A percentile compares a stretch with the other conserved stretches of the same genome.
Conservation (phyloP, 2,888 invertebrate genomes). For the Apotomis turbidana region DNA sequence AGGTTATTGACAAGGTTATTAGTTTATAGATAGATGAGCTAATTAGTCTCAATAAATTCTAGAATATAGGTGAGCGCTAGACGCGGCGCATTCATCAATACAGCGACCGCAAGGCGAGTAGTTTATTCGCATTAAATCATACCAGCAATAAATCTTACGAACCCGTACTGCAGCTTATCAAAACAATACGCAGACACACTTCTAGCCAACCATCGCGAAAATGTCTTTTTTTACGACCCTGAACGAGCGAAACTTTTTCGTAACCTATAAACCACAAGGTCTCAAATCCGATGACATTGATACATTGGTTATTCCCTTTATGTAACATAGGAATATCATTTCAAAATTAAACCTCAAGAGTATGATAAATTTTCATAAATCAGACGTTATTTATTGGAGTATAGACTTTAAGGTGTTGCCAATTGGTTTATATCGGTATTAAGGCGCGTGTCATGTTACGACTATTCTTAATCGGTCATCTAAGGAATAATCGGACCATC, state of each 20-base stretch:
- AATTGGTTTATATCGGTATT: conserved; percentile 76
- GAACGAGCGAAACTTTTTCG: conserved; percentile 55
- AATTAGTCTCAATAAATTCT: conserved; percentile 48
- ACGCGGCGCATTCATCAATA: conserved; percentile 78
- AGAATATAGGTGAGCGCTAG: conserved; percentile 66
- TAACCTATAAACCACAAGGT: conserved; percentile 63
- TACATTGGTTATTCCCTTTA: conserved; percentile 57
- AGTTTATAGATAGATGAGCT: conserved; percentile 45
- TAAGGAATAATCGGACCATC: conserved; percentile 70
- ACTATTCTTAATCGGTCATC: conserved; percentile 61
- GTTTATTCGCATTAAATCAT: conserved; percentile 84
- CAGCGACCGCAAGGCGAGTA: conserved; percentile 75
- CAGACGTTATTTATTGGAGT: conserved; percentile 80
- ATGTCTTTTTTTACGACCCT: conserved; percentile 62
- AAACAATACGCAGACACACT: conserved; percentile 84
- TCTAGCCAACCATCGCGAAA: conserved; percentile 66
- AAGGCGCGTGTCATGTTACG: conserved; percentile 64
- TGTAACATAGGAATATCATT: conserved; percentile 64
- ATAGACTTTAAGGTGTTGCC: conserved; percentile 80
- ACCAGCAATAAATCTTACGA: conserved; percentile 80
- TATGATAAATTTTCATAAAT: conserved; percentile 83
- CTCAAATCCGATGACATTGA: conserved; percentile 59
- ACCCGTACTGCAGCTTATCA: conserved; percentile 84
- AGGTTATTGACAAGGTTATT: conserved; percentile 39
- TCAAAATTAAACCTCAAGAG: conserved; percentile 83